Base-by-base conservation (phyloP, 2,888 invertebrate genomes). In the Ornithoptera alexandrae region DNA sequence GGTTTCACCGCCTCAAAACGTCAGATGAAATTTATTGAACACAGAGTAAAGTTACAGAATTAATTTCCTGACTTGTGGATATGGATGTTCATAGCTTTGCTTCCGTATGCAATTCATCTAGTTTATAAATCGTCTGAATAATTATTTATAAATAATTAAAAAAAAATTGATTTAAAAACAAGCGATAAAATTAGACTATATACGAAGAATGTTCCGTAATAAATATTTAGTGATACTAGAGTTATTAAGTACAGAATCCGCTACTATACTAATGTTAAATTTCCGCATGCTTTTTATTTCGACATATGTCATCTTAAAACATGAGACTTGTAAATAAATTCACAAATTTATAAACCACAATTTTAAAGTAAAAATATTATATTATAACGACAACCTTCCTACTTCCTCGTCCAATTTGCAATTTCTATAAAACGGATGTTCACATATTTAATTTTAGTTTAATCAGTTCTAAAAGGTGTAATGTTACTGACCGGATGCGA, bases 391-490 rank as follows among this genome's bases (percentile, higher is more conserved):
- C 7, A 58, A 15, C 42, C 22, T 61, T 56, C 15, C 58, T 58
- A 58, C 50, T 69, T 69, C 65, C 69, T 62, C 42, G 24, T 57
- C 61, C 20, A 15, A 61, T 62, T 46, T 36, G 62, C 58, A 65
- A 69, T 69, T 69, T 68, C 62, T 65, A 69, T 65, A 58, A 12
- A 65, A 57, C 65, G 69, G 69, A 69, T 57, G 65, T 62, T 22
- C 61, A 42, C 61, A 57, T 20, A 57, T 62, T 69, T 50, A 50
- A 66, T 66, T 70, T 70, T 39, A 22, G 57, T 63, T 59, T 66
- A 70, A 70, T 70, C 70, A 58, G 66, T 66, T 66, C 20, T 58
- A 62, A 62, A 56, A 57, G 58, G 59, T 70, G 36, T 67, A 24
- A 15, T 59, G 39, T 70, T 70, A 67, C 70, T 39, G 17, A 42